Evolutionary conservation across 2,888 invertebrate species (phyloP).

Genomic region (Calameuta idolon): DNA sequence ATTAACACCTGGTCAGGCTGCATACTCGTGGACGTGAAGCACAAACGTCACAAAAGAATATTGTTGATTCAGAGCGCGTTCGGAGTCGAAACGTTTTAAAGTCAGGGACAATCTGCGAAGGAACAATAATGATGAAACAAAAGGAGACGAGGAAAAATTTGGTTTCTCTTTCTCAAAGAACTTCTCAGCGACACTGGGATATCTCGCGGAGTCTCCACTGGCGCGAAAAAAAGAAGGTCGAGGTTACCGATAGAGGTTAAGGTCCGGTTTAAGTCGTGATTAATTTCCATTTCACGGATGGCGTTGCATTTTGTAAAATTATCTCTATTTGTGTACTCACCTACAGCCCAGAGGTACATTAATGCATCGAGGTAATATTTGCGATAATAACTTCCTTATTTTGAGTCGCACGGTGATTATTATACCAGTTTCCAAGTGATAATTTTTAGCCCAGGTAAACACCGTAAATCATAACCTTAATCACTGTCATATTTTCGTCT

Average conservation of each 20-base stretch:
- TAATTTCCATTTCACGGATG: not conserved
- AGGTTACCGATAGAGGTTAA: not conserved
- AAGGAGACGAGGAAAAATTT: not conserved
- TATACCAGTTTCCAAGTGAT: not conserved
- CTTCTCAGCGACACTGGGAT: not conserved
- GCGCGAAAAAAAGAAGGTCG: not conserved
- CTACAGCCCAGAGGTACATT: not conserved
- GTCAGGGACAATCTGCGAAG: not conserved
- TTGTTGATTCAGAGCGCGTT: not conserved
- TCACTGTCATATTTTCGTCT: not conserved
- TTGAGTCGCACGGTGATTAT: too few relatives aligned
- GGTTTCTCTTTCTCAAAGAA: not conserved
- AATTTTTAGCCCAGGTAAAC: not conserved
- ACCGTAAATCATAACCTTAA: too few relatives aligned
- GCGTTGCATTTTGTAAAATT: not conserved
- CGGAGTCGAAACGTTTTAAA: not conserved
- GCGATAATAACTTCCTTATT: too few relatives aligned
- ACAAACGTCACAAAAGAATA: not conserved
- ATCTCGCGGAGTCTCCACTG: not conserved
- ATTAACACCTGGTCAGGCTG: not conserved
- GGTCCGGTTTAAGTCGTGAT: not conserved
- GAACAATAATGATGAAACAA: too few relatives aligned
- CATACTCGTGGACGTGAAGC: too few relatives aligned
- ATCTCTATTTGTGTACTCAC: not conserved
- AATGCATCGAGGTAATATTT: not conserved